These are phyloP conservation scores for Cebidichthys violaceus DNA, from an alignment of 2,113 vertebrate species.

Conservation along the genomic window DNA sequence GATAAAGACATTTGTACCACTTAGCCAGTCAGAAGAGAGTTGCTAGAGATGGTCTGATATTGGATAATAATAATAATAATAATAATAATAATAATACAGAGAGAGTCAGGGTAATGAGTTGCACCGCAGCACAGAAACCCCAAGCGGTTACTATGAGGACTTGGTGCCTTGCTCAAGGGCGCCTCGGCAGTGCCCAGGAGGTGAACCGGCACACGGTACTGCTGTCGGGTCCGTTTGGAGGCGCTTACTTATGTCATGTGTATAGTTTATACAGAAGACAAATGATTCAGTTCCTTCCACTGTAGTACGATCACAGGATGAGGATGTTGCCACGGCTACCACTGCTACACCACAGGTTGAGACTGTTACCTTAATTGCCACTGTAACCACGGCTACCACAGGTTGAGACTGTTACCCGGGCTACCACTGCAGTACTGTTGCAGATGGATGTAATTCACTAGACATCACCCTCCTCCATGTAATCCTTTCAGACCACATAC, in stretches of 20 bases:
- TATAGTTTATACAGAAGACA: no score
- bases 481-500: slow-evolving; percentile 18
- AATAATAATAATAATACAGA: neutral
- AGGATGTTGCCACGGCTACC: no score
- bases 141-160: no score
- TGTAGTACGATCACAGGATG: no score
- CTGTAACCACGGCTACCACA: neutral
- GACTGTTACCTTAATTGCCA: neutral
- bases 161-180: no score
- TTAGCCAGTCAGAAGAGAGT: neutral
- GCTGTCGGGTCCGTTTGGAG: no score
- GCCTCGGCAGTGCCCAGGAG: no score
- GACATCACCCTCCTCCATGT: slow-evolving; percentile 1
- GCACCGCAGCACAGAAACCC: no score
- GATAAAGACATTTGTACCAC: neutral
- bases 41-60: neutral
- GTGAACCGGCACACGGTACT: no score
- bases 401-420: neutral
- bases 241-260: no score
- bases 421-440: slow-evolving; percentile 5
- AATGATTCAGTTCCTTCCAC: no score
- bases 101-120: no score
- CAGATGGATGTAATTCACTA: neutral
- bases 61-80: neutral
- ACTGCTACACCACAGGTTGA: neutral